These are phyloP conservation scores for Brachyistius frenatus DNA, from an alignment of 2,113 vertebrate species.

Conservation along the genomic window DNA sequence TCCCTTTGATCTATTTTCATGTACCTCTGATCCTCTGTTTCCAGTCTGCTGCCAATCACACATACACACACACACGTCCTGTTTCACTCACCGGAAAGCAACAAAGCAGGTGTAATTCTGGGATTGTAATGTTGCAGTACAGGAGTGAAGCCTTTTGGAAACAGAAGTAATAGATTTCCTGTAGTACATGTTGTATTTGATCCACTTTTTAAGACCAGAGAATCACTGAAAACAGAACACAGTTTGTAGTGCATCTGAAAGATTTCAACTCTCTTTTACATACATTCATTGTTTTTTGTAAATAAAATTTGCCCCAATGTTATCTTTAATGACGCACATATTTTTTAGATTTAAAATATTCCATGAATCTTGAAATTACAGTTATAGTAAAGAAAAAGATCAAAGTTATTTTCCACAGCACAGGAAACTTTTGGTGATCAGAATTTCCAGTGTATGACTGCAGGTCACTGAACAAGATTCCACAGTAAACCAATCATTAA, in stretches of 20 bases:
- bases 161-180: conserved; percentile 12
- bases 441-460: too few relatives aligned
- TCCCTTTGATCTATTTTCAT: conserved; percentile 81
- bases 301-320: too few relatives aligned
- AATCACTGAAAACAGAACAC: conserved; percentile 1
- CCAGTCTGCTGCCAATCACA: conserved; percentile 30
- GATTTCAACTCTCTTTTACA: background rate
- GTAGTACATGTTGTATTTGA: conserved; percentile 16
- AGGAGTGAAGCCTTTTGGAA: conserved; percentile 1
- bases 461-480: too few relatives aligned
- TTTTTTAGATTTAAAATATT: too few relatives aligned
- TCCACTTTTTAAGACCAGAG: conserved; percentile 12
- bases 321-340: too few relatives aligned
- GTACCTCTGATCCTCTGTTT: conserved; percentile 69
- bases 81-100: conserved; percentile 32
- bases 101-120: conserved; percentile 26
- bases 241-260: background rate
- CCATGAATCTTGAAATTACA: too few relatives aligned
- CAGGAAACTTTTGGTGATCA: too few relatives aligned
- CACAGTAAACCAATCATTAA: too few relatives aligned
- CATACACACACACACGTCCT: conserved; percentile 9
- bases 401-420: too few relatives aligned
- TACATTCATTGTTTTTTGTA: background rate
- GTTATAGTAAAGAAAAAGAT: too few relatives aligned
- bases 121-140: conserved; percentile 12